phyloP scores from a whole-genome alignment of 2,113 vertebrate genomes.

The Sebastes fasciatus region DNA sequence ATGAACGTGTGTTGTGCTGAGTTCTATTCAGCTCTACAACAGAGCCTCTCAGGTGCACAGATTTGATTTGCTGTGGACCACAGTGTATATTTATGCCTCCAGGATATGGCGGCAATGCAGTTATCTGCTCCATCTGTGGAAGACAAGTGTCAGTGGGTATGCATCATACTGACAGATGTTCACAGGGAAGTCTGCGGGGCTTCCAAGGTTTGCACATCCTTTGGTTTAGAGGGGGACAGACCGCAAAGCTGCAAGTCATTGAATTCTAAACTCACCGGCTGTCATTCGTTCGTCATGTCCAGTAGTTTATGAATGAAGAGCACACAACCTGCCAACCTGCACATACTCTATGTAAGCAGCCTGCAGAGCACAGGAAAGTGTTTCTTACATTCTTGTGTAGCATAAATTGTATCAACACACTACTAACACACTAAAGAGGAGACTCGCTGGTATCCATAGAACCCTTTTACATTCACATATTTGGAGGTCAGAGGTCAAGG shows the following conservation, averaged over 20 bases:
- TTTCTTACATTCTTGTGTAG: background rate
- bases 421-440: too few relatives aligned
- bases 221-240: slow-evolving; percentile 42
- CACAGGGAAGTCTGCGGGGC: slow-evolving; percentile 4
- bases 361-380: too few relatives aligned
- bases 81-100: slow-evolving; percentile 11
- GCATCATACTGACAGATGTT: slow-evolving; percentile 32
- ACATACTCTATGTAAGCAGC: background rate
- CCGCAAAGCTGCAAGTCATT: background rate
- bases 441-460: too few relatives aligned
- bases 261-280: background rate
- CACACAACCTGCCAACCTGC: background rate
- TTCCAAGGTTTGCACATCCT: slow-evolving; percentile 23
- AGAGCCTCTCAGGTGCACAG: background rate
- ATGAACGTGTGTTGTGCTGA: too few relatives aligned
- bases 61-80: slow-evolving; percentile 12
- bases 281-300: background rate
- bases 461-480: too few relatives aligned
- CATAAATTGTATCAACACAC: background rate
- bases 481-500: too few relatives aligned
- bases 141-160: slow-evolving; percentile 13
- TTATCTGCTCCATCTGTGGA: slow-evolving; percentile 9
- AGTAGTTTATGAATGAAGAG: slow-evolving; percentile 29
- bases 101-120: background rate
- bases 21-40: background rate